Base-by-base conservation (phyloP, 2,888 invertebrate genomes). In the Ctena decussata region DNA sequence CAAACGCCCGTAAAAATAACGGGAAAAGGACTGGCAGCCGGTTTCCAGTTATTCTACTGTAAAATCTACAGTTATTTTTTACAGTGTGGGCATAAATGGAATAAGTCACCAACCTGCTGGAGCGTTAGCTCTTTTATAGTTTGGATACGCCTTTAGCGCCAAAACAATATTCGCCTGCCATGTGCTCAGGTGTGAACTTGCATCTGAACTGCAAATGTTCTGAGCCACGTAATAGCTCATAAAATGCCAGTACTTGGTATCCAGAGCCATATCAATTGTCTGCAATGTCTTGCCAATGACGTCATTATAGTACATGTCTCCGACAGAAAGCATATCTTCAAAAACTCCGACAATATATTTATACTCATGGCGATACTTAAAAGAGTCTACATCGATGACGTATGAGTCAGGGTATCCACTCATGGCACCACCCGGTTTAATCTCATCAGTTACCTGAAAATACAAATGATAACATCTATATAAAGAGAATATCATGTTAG, bases 281-380 rank as follows among this genome's bases (percentile, higher is more conserved):
- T 79, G 72, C 32, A 89, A 27, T 12, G 77, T 82, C 65, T 87
- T 87, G 35, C 72, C 87, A 15, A 89, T 82, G 78, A 86, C 82
- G 78, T 89, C 89, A 75, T 83, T 82, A 35, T 57, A 80, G 73
- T 86, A 85, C 53, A 39, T 37, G 69, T 89, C 85, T 12, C 89
- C 89, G 11, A 87, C 72, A 2, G 49, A 49, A 11, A 87, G 53
- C 57, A 75, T 79, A 71, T 87, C 87, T 21, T 87, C 87, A 39
- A 84, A 80, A 12, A 79, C 77, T 27, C 89, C 89, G 11, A 85
- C 80, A 12, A 87, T 84, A 49, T 78, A 85, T 35, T 85, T 84
- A 53, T 87, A 89, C 39, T 86, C 89, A 57, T 83, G 80, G 21
- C 87, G 69, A 73, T 87, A 89, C 80, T 89, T 85, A 49, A 77